A percentile compares a stretch with the other conserved stretches of the same genome.
Evolutionary conservation across 2,888 invertebrate species (phyloP).

Genomic region (Noctua fimbriata): DNA sequence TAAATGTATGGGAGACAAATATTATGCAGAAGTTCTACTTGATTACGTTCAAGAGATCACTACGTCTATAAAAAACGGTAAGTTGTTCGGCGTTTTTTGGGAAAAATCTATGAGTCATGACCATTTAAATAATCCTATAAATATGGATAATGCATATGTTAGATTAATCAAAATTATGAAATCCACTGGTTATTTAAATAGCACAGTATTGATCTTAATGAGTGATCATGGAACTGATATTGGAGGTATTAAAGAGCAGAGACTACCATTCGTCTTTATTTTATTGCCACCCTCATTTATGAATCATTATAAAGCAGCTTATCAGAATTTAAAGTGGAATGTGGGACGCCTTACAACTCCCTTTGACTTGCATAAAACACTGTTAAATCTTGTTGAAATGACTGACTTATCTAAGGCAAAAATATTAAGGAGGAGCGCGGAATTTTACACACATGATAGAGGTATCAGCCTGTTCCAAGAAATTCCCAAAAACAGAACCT

Average conservation of each 20-base stretch:
- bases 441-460: slow-evolving; percentile 78
- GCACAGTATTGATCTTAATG: slow-evolving; percentile 92
- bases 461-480: slow-evolving; percentile 94
- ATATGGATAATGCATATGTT: slow-evolving; percentile 11
- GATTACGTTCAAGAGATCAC: slow-evolving; percentile 92
- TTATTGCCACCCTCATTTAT: slow-evolving; percentile 93
- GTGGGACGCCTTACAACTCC: slow-evolving; percentile 92
- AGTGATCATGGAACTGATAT: slow-evolving; percentile 97
- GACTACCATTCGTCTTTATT: slow-evolving; percentile 94
- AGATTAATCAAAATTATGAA: slow-evolving; percentile 1
- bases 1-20: slow-evolving; percentile 73
- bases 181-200: slow-evolving; percentile 88
- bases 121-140: slow-evolving; percentile 93
- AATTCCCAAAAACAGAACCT: slow-evolving; percentile 92
- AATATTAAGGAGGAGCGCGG: slow-evolving; percentile 72
- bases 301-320: slow-evolving; percentile 89
- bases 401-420: slow-evolving; percentile 72
- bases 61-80: slow-evolving; percentile 86
- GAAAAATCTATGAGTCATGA: slow-evolving; percentile 94
- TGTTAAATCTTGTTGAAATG: slow-evolving; percentile 91
- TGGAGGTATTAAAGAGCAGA: slow-evolving; percentile 95
- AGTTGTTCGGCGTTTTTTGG: slow-evolving; percentile 95
- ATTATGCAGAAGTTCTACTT: slow-evolving; percentile 92
- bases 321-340: slow-evolving; percentile 91
- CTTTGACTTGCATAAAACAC: slow-evolving; percentile 95